Conservation (phyloP, 2,113 vertebrate genomes). For the Spermophilus dauricus region DNA sequence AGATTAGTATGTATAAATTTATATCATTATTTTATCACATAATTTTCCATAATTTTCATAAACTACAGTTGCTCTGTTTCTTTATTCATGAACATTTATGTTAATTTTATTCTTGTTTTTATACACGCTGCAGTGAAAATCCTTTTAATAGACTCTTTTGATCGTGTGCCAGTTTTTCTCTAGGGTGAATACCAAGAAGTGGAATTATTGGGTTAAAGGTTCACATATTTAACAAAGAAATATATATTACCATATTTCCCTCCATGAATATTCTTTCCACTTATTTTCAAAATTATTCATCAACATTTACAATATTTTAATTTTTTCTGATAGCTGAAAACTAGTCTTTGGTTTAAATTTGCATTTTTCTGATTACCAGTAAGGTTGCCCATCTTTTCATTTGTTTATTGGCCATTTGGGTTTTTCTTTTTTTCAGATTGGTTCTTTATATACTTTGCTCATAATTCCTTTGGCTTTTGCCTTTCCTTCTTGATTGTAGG, state of each 20-base stretch:
- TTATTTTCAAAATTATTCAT: not conserved
- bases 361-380: not conserved
- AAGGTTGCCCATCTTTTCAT: not conserved
- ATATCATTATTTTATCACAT: not conserved
- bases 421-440: not conserved
- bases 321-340: constrained; percentile 7
- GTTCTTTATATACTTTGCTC: not conserved
- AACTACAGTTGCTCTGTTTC: not conserved
- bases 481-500: not conserved
- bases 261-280: too few relatives aligned
- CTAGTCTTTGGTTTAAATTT: not conserved
- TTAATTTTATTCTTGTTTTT: not conserved
- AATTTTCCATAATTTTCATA: not conserved
- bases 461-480: not conserved
- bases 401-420: not conserved
- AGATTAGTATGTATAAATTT: not conserved
- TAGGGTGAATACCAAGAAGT: not conserved
- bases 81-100: not conserved
- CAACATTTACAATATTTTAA: not conserved
- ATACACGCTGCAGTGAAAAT: not conserved
- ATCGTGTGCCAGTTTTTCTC: not conserved
- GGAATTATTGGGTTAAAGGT: not conserved
- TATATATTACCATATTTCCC: not conserved
- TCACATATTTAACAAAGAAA: not conserved
- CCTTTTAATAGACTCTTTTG: not conserved